phyloP scores from a whole-genome alignment of 2,888 invertebrate species.

The Priapulus caudatus region DNA sequence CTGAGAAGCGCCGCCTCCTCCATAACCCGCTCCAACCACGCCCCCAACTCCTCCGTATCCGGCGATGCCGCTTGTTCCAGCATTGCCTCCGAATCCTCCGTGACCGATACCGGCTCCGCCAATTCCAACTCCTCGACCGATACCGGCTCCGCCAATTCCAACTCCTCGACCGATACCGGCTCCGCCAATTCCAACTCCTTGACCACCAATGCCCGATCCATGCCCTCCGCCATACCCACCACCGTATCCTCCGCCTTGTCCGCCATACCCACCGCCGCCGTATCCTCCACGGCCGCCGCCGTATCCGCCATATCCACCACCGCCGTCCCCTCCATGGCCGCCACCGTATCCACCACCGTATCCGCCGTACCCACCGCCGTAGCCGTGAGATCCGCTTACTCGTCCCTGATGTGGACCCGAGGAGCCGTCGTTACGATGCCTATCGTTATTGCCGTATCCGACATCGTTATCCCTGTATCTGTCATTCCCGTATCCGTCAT shows the following conservation, averaged over 20 bases:
- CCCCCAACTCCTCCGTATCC: not conserved
- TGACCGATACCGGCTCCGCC: not conserved
- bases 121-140: not conserved
- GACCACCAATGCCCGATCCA: not conserved
- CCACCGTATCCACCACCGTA: not conserved
- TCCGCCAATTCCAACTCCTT: not conserved
- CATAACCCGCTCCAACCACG: not conserved
- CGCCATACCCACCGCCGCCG: slow-evolving; percentile 3
- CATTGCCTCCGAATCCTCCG: not conserved
- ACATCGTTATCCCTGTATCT: no score
- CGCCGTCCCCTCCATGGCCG: not conserved
- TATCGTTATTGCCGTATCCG: not conserved
- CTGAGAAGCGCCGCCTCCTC: slow-evolving; percentile 1
- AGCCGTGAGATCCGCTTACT: no score
- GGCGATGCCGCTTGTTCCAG: not conserved
- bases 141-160: not conserved
- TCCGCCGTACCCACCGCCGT: not conserved
- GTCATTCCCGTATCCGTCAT: not conserved
- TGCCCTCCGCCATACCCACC: not conserved
- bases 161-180: not conserved
- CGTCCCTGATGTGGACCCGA: no score
- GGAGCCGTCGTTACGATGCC: not conserved
- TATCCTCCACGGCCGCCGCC: not conserved
- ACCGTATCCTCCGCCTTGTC: not conserved
- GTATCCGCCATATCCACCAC: not conserved